These are phyloP conservation scores for Piaya cayana DNA, from an alignment of 2,113 vertebrate species.

Conservation along the genomic window DNA sequence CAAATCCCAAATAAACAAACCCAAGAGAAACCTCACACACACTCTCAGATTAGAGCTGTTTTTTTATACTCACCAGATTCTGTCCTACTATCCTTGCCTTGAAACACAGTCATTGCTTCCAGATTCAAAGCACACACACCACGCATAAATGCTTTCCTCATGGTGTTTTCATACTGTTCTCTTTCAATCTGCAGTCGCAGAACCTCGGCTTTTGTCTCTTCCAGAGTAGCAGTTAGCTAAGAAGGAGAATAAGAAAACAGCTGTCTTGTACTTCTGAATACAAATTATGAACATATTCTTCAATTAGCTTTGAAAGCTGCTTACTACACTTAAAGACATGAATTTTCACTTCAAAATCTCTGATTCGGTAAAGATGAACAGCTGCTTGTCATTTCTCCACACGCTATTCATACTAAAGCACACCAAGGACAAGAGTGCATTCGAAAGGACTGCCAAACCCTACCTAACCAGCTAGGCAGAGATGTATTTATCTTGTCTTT, in stretches of 20 bases:
- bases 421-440: not conserved
- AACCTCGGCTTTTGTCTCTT: slow-evolving; percentile 84
- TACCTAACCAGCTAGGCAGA: not conserved
- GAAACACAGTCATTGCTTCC: slow-evolving; percentile 93
- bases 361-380: not conserved
- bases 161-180: slow-evolving; percentile 88
- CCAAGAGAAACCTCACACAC: accelerated
- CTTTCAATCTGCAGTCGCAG: slow-evolving; percentile 83
- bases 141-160: slow-evolving; percentile 98
- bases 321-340: not conserved
- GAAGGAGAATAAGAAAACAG: not conserved
- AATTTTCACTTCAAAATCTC: not conserved
- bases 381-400: not conserved
- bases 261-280: not conserved
- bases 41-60: not conserved
- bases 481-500: not conserved
- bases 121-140: slow-evolving; percentile 95
- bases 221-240: slow-evolving; percentile 76
- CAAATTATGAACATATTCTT: not conserved
- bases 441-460: not conserved
- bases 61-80: slow-evolving; percentile 76
- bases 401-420: not conserved
- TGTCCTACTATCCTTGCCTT: slow-evolving; percentile 74
- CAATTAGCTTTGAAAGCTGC: not conserved
- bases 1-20: not conserved